Base-by-base conservation (phyloP, 2,888 invertebrate species). In the Nezara viridula region DNA sequence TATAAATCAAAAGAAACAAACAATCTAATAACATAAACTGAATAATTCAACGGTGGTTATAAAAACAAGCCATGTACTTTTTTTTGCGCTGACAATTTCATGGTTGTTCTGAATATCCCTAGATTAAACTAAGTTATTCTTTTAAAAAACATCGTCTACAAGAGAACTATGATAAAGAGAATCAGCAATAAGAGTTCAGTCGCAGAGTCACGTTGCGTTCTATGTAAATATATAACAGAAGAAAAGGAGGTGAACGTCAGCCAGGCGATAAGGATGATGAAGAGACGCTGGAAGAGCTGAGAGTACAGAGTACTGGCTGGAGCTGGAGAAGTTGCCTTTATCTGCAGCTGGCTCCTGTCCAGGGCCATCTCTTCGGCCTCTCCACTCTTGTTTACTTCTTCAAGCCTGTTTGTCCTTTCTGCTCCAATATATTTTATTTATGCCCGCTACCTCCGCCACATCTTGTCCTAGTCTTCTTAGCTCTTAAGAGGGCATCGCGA, bases 271-370 rank as follows among this genome's bases (percentile, higher is more conserved):
- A 73, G 66, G 66, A 73, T 32, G 66, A 37, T 73, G 66, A 37
- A 73, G 66, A 37, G 37, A 37, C 4, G 60, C 21, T 24, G 16
- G 12, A 12, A n/a, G 24, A 60, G n/a, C 60, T 27, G 19, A n/a
- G 55, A 55, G 55, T 55, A 24, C 55, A 55, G 55, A 55, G 44
- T 10, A 5, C 44, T 44, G 44, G n/a, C n/a, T 55, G 55, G 60
- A 60, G 16, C 27, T 60, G 60, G 66, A 73, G 66, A 73, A 73
- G 66, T 73, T 32, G 66, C 66, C 66, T 32, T 37, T 73, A 73
- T 73, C 66, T 73, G 2, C 32, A 73, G 66, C 66, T 73, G 66
- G 66, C 66, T 73, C 66, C 66, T 73, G 66, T 73, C 66, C 66
- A 73, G 66, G 27, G 21, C 32, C 1, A 27, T 73, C 66, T 73